Conservation (phyloP, 2,113 vertebrate genomes). For the Scartelaos histophorus region DNA sequence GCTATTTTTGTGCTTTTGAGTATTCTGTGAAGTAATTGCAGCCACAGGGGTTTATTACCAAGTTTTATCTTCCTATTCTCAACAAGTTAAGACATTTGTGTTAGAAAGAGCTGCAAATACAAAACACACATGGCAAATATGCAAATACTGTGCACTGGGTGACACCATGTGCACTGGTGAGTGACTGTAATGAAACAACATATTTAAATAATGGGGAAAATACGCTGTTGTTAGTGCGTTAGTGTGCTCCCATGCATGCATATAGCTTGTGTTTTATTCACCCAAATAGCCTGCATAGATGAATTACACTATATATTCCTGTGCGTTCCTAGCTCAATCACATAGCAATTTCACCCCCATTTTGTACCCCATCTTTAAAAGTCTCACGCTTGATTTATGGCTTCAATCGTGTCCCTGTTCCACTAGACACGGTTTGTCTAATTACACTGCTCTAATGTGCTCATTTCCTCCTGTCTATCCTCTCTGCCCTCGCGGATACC, state of each 20-base stretch:
- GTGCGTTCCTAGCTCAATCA: slow-evolving; percentile 9
- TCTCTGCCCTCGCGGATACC: slow-evolving; percentile 28
- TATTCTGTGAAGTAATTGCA: background rate
- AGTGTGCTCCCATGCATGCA: too few species aligned
- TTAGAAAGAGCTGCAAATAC: too few species aligned
- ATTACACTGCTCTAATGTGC: slow-evolving; percentile 59
- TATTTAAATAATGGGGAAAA: too few species aligned
- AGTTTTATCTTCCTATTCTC: background rate
- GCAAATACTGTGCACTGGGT: too few species aligned
- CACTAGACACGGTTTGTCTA: slow-evolving; percentile 53
- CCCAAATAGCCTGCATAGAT: background rate
- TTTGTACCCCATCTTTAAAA: slow-evolving; percentile 6
- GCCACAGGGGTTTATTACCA: background rate
- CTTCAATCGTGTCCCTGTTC: slow-evolving; percentile 37
- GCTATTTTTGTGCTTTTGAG: background rate
- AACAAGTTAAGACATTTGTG: background rate
- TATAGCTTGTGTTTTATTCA: background rate
- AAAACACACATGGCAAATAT: too few species aligned
- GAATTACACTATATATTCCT: background rate
- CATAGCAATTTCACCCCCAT: slow-evolving; percentile 8
- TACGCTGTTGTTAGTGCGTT: background rate
- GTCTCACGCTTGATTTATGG: slow-evolving; percentile 49
- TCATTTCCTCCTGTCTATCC: slow-evolving; percentile 48
- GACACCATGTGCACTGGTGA: too few species aligned
- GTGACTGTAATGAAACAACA: background rate